Base-by-base conservation (phyloP, 2,888 invertebrate species). In the Phaonia tiefii region DNA sequence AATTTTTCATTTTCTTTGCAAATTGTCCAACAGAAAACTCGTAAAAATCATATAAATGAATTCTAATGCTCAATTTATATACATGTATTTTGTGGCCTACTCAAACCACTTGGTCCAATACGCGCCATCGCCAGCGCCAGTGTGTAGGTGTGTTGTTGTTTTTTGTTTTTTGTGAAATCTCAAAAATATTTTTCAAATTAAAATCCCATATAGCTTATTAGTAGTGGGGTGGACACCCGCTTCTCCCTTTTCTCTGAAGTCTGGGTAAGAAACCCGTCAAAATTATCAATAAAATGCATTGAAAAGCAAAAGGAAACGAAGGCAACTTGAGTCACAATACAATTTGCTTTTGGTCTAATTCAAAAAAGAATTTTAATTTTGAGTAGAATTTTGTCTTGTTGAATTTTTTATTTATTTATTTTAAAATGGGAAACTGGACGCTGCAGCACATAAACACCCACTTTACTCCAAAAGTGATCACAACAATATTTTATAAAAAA, bases 231-330 rank as follows among this genome's bases (percentile, higher is more conserved):
- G n/a, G n/a, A n/a, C n/a, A n/a, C n/a, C n/a, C n/a, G n/a, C n/a
- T n/a, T n/a, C n/a, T n/a, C n/a, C n/a, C n/a, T n/a, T n/a, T n/a
- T n/a, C n/a, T n/a, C n/a, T n/a, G n/a, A n/a, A n/a, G n/a, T n/a
- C n/a, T n/a, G n/a, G n/a, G n/a, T n/a, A n/a, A n/a, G n/a, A n/a
- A n/a, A n/a, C n/a, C n/a, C n/a, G n/a, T n/a, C n/a, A n/a, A n/a
- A 15, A 72, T 79, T n/a, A 39, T 75, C 63, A n/a, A 79, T 51
- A 73, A 76, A 74, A 73, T 71, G 49, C 49, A 37, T 15, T 44
- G 2, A 44, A 25, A 56, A 25, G 25, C 63, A 63, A 42, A 42
- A 22, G 42, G 26, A 51, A n/a, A 44, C 5, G 49, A n/a, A n/a
- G n/a, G n/a, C 54, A 65, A 66, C 37, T 56, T 58, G 58, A 49